Percentiles rank a stretch among this genome's conserved stretches.
Conservation (phyloP, 1,140 invertebrate species). For the Listronotus oregonensis region DNA sequence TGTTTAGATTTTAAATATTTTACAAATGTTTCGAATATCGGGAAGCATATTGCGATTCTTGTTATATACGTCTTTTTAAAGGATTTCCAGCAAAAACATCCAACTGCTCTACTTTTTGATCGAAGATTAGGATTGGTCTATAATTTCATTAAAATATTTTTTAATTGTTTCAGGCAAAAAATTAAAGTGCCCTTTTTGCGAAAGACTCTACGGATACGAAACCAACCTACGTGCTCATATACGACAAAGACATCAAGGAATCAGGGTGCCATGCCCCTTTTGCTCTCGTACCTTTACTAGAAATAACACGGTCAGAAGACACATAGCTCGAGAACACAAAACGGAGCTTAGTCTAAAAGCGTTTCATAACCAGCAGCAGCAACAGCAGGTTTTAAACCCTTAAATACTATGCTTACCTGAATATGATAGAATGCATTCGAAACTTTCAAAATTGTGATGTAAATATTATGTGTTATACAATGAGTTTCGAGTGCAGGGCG, state of each 20-base stretch:
- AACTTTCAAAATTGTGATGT: constrained; percentile 23
- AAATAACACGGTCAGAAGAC: constrained; percentile 86
- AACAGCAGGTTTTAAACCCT: constrained; percentile 49
- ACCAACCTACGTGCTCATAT: constrained; percentile 90
- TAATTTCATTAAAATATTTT: no score
- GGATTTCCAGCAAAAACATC: no score
- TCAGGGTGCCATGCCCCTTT: constrained; percentile 84
- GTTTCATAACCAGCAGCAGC: constrained; percentile 64
- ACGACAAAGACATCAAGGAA: constrained; percentile 86
- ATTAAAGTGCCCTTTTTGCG: constrained; percentile 89
- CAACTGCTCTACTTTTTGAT: no score
- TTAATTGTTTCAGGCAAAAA: constrained; percentile 75
- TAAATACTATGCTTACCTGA: constrained; percentile 7
- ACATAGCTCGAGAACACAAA: constrained; percentile 86
- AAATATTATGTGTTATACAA: constrained; percentile 34
- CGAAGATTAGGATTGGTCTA: no score
- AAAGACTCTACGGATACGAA: constrained; percentile 90
- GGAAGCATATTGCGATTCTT: no score
- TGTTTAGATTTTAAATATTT: no score
- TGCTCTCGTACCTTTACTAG: constrained; percentile 89
- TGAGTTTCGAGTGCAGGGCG: not conserved
- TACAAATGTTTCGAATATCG: no score
- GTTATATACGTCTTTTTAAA: no score
- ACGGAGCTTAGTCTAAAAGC: constrained; percentile 71
- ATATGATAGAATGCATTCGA: not conserved